phyloP scores from a whole-genome alignment of 2,797 vertebrate genomes.

The Forpus xanthops region DNA sequence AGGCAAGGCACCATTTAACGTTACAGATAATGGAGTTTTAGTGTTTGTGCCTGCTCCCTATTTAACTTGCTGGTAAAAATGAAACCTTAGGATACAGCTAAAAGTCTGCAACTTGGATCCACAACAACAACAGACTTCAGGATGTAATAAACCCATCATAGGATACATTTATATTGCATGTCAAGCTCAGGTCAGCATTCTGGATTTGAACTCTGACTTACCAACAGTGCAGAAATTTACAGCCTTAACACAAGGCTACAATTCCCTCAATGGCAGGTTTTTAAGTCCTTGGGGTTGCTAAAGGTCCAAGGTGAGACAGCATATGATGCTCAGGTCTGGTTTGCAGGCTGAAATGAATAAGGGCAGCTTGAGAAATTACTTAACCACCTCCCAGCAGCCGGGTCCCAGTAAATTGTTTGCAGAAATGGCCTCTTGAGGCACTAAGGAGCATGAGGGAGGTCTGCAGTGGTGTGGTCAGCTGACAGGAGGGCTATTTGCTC shows the following conservation, averaged over 20 bases:
- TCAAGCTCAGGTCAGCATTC: slow-evolving; percentile 66
- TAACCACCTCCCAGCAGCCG: not conserved
- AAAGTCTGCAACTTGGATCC: slow-evolving; percentile 35
- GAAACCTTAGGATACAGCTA: slow-evolving; percentile 42
- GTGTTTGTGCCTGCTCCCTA: slow-evolving; percentile 39
- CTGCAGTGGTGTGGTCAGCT: not conserved
- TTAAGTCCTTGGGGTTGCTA: not conserved
- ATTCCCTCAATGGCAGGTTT: not conserved
- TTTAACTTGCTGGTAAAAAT: slow-evolving; percentile 61
- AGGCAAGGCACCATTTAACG: slow-evolving; percentile 43
- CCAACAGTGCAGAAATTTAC: slow-evolving; percentile 41
- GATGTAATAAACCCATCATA: slow-evolving; percentile 70
- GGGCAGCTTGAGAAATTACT: not conserved
- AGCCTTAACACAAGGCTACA: slow-evolving; percentile 7
- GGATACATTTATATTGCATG: slow-evolving; percentile 67
- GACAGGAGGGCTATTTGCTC: not conserved
- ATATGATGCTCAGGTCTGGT: not conserved
- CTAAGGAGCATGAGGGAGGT: not conserved
- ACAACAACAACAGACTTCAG: slow-evolving; percentile 55
- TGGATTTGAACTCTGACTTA: slow-evolving; percentile 60
- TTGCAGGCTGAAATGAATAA: not conserved
- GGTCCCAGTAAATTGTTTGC: not conserved
- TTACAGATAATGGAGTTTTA: slow-evolving; percentile 51
- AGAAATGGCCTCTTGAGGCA: not conserved
- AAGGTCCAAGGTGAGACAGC: slow-evolving; percentile 7